Evolutionary conservation across 2,888 invertebrate genomes (phyloP).

Genomic region (Linnaemya vulpina): DNA sequence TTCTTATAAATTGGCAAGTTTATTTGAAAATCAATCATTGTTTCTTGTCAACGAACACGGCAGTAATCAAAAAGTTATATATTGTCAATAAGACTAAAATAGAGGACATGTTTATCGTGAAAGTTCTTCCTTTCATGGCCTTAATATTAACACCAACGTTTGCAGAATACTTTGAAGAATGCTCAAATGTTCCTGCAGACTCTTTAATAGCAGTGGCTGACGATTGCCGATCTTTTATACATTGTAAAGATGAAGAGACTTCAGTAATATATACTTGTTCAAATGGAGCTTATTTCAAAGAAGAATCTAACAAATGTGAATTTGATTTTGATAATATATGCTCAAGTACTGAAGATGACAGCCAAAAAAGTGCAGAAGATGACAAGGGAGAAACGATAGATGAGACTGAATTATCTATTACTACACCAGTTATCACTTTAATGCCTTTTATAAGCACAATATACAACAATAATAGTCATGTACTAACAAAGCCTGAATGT

Average conservation of each 20-base stretch:
- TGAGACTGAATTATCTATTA: neutral
- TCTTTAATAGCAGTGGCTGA: slow-evolving; percentile 74
- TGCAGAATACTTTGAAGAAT: slow-evolving; percentile 75
- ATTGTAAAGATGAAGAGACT: slow-evolving; percentile 75
- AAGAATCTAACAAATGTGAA: slow-evolving; percentile 74
- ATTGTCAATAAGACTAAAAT: neutral
- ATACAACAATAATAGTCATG: neutral
- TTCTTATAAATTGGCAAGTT: slow-evolving; percentile 22
- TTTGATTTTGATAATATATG: slow-evolving; percentile 76
- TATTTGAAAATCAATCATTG: slow-evolving; percentile 10
- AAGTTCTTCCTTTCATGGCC: neutral
- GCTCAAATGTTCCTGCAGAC: slow-evolving; percentile 66
- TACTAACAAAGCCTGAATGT: slow-evolving; percentile 50
- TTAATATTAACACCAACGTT: neutral
- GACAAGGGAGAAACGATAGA: slow-evolving; percentile 12
- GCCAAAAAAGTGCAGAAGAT: neutral
- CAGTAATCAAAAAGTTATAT: neutral
- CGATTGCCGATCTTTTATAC: slow-evolving; percentile 77
- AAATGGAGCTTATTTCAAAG: slow-evolving; percentile 76
- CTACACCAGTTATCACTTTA: neutral
- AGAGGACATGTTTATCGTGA: neutral
- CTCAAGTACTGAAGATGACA: neutral
- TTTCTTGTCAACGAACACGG: neutral
- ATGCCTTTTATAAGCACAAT: neutral
- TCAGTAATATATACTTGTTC: slow-evolving; percentile 77